Conservation (phyloP, 2,113 vertebrate species). For the Mugil cephalus region DNA sequence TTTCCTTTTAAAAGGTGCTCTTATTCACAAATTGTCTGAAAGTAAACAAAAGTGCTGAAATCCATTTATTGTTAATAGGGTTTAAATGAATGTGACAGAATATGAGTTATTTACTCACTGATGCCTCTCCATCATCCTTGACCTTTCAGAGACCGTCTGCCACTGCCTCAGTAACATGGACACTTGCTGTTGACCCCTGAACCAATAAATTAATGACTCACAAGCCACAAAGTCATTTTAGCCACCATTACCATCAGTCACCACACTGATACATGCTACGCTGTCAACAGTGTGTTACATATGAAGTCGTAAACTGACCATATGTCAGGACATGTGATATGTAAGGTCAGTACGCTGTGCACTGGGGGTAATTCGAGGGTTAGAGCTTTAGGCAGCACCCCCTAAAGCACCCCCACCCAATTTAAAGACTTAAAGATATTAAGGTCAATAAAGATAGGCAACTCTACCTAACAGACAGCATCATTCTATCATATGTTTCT, state of each 20-base stretch:
- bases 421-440: too few relatives aligned
- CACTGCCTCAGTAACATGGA: neutral
- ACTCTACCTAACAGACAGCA: too few relatives aligned
- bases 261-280: neutral
- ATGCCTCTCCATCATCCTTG: neutral
- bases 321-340: neutral
- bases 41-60: too few relatives aligned
- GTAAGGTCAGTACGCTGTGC: neutral
- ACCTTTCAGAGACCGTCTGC: neutral
- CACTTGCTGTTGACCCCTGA: neutral
- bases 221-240: neutral
- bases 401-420: too few relatives aligned
- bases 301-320: slow-evolving; percentile 5
- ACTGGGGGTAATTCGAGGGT: too few relatives aligned
- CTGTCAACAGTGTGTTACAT: neutral
- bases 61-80: too few relatives aligned
- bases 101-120: neutral
- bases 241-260: neutral
- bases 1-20: too few relatives aligned
- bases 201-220: slow-evolving; percentile 6
- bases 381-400: too few relatives aligned
- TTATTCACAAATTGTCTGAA: too few relatives aligned
- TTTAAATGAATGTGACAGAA: neutral
- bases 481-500: too few relatives aligned
- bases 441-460: too few relatives aligned